Base-by-base conservation (phyloP, 2,797 vertebrate species). In the Hozukius guyotensis region DNA sequence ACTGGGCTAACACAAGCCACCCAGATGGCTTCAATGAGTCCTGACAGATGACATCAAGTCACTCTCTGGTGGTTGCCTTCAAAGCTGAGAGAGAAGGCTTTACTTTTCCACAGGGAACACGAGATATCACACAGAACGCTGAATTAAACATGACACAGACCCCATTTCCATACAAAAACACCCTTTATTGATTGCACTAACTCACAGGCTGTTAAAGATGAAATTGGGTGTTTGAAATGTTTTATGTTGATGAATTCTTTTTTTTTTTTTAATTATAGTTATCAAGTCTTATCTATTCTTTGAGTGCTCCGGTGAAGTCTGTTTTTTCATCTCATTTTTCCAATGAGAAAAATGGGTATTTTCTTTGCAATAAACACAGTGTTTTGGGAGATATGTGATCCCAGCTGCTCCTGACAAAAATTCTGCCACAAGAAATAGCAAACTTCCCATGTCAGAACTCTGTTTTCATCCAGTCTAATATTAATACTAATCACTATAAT, bases 11-110 rank as follows among this genome's bases (percentile, higher is more conserved):
- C 59, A 80, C 8, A 0, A 69, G 46, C 79, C 81, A 36, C 73
- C 64, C 73, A 81, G 31, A 53, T 22, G 77, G 70, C 63, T 38
- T 69, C 76, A 52, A n/a, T 4, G 72, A 34, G 77, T n/a, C 73
- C 78, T 70, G 72, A 69, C 61, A 36, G 72, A 73, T 27, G 77
- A 72, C 75, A 75, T 70, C 68, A 20, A 62, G 60, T 34, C 29
- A 2, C 38, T 68, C 78, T 70, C 42, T 64, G 25, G 65, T 27
- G 60, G 57, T 4, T 9, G 16, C 11, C 57, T 77, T 86, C 80
- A 83, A 73, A 78, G 82, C 57, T 4, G 56, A 61, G 59, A 3
- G 38, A 61, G 55, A 22, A 72, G 29, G 55, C 34, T 52, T 57
- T 3, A 13, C 22, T n/a, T 57, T 68, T 74, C 71, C 49, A 24